A percentile compares a stretch with the other conserved stretches of the same genome.
Conservation (phyloP, 2,797 vertebrate species). For the Gymnopithys bicolor region DNA sequence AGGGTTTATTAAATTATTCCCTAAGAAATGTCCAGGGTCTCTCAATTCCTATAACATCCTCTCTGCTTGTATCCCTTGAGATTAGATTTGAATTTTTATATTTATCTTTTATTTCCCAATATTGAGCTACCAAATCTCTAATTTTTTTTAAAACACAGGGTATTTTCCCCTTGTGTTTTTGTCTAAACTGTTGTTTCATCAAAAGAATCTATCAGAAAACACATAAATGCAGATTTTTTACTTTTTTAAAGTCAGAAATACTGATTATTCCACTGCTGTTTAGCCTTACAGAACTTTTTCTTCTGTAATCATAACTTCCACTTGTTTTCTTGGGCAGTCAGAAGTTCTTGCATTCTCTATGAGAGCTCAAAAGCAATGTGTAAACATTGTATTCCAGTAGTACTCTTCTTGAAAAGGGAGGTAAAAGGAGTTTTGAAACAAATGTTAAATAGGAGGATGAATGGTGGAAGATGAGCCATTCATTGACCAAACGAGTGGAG, state of each 20-base stretch:
- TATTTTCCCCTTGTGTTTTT: no score
- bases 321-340: not conserved
- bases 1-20: slow-evolving; percentile 30
- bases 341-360: not conserved
- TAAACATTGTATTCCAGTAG: not conserved
- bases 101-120: not conserved
- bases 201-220: no score
- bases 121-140: not conserved
- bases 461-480: not conserved
- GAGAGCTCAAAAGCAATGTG: not conserved
- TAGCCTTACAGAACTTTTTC: not conserved
- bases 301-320: not conserved
- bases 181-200: no score
- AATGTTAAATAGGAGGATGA: not conserved
- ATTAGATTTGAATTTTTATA: not conserved
- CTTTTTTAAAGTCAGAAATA: not conserved
- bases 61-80: slow-evolving; percentile 19
- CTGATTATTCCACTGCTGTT: not conserved
- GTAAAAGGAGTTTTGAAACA: not conserved
- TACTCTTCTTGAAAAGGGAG: not conserved
- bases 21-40: not conserved
- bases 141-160: no score
- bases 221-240: not conserved
- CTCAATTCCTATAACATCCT: not conserved
- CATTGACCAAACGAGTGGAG: not conserved